phyloP scores from a whole-genome alignment of 2,113 vertebrate genomes.

The Climacteris rufus region DNA sequence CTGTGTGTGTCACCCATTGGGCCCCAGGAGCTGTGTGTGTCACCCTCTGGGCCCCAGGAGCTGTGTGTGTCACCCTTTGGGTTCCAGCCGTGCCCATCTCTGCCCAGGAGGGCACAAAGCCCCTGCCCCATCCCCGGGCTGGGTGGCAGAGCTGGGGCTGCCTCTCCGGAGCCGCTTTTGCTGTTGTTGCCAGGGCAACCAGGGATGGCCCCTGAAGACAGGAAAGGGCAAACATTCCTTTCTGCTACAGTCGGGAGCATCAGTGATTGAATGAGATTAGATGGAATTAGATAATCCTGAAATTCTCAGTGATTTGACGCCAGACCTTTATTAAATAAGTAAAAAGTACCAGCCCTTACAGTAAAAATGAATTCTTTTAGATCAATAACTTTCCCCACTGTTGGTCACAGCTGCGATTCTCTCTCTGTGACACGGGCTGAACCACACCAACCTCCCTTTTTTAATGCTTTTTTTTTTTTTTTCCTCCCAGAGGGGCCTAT shows the following conservation, averaged over 20 bases:
- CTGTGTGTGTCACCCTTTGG: too few species aligned
- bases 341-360: constrained; percentile 45
- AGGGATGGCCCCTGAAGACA: constrained; percentile 69
- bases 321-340: constrained; percentile 65
- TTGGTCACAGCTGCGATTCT: neutral
- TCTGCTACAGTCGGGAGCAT: constrained; percentile 67
- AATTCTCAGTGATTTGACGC: constrained; percentile 60
- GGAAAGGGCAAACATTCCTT: constrained; percentile 71
- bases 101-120: too few species aligned
- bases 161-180: neutral
- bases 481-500: neutral
- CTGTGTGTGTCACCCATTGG: too few species aligned
- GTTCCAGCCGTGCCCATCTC: too few species aligned
- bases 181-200: constrained; percentile 82
- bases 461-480: neutral
- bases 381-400: constrained; percentile 42
- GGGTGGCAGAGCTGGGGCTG: neutral
- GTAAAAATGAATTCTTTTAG: constrained; percentile 53
- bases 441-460: neutral
- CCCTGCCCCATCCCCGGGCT: too few species aligned
- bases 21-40: too few species aligned
- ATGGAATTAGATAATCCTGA: constrained; percentile 71
- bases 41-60: neutral
- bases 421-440: neutral
- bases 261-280: constrained; percentile 71